Base-by-base conservation (phyloP, 2,797 vertebrate species). In the Eidolon dupreanum region DNA sequence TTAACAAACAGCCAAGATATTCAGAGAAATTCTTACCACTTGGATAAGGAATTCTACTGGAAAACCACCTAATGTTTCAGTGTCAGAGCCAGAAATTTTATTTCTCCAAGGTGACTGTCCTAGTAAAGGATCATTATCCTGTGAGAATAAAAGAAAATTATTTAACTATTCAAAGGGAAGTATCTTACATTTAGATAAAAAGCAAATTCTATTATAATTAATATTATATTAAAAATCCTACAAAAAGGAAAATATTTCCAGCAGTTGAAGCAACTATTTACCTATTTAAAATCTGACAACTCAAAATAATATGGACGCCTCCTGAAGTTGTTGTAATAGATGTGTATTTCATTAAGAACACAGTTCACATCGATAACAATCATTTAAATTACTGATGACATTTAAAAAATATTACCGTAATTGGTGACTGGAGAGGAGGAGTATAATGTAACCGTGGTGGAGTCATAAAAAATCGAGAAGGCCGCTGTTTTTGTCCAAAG, bases 41-140 rank as follows among this genome's bases (percentile, higher is more conserved):
- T 99, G 99, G 90, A 99, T 99, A 85, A 99, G 99, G 97, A 99
- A 99, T 98, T 99, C 99, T 96, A 99, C 99, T 93, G 99, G 99
- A 98, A 99, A 99, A 78, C 99, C 99, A 97, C 99, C 99, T 82
- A 99, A 98, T 1, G 99, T 99, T 89, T 99, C 99, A 91, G 99
- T 99, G 17, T 99, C 99, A 92, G 99, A 98, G 96, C 99, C 99
- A 1, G 99, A 98, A 93, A 99, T 98, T 98, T 99, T 99, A 98
- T 96, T 99, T 98, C 99, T 99, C 99, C 99, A 99, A 0, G 99
- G 99, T 10, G 99, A 99, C 57, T 99, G 99, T 98, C 99, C 99
- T 97, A 99, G 98, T 87, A 99, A 99, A 98, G 99, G 99, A 98
- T 99, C 99, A 88, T 98, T 99, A 96, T 99, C 99, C 99, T 99